Base-by-base conservation (phyloP, 2,113 vertebrate genomes). In the Dipodomys merriami region DNA sequence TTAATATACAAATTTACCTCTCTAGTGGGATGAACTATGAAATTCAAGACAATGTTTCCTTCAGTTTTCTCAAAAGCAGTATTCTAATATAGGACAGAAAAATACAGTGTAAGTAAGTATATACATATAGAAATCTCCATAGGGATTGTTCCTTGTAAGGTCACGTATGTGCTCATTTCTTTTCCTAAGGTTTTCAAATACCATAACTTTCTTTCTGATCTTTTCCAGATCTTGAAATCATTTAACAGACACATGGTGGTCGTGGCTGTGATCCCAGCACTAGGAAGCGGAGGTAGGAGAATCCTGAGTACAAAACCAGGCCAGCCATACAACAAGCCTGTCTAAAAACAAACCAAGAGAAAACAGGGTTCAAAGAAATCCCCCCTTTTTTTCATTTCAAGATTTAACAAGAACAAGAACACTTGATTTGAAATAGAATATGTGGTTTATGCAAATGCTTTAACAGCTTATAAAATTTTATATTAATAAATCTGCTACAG, bases 1-100 rank as follows among this genome's bases (percentile, higher is more conserved):
- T 91, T 97, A 89, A 80, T 96, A 77, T 83, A 95, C 88, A 93
- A 35, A 0, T 93, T 95, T 84, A 89, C 83, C 65, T 46, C 33
- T 90, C 94, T 62, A 1, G 57, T 91, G 67, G 22, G 39, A 95
- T 82, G 33, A 97, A 33, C 30, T 88, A 68, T 84, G 69, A 35
- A 57, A 78, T 39, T n/a, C 69, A 86, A 90, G 30, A 74, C 12
- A 89, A 86, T 44, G 49, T 83, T 80, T 91, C 80, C 60, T 83
- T 92, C 79, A 27, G 0, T 0, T 73, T 91, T 62, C 87, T 53
- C 69, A 74, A 78, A 94, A 83, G 65, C 4, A 91, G 5, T 2
- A 96, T 87, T 92, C 27, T 60, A 71, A 8, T 79, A 44, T 1
- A 91, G 85, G 83, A 19, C 30, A 72, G 44, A 49, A 29, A 79